Conservation (phyloP, 2,888 invertebrate genomes). For the Mycalesis mineus region DNA sequence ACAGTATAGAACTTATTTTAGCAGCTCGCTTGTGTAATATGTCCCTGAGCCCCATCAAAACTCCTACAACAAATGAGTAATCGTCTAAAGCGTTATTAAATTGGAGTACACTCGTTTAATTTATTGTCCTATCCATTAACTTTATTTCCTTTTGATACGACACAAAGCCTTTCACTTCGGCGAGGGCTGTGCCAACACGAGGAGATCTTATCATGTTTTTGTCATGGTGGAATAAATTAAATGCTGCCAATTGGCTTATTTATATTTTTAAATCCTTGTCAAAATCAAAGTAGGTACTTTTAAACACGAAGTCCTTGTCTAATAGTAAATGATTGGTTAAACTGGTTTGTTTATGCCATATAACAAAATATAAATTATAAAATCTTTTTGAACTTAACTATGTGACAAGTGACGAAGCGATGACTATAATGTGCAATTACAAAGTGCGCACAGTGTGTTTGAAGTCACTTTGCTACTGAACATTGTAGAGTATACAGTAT, state of each 20-base stretch:
- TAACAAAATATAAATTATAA: no score
- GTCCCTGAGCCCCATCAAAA: not conserved
- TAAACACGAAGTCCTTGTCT: no score
- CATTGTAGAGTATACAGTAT: no score
- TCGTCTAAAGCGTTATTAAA: constrained; percentile 10
- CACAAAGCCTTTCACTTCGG: constrained; percentile 49
- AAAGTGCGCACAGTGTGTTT: no score
- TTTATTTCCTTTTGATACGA: constrained; percentile 43
- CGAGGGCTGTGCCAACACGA: constrained; percentile 47
- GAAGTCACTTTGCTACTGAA: no score
- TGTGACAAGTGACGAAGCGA: no score
- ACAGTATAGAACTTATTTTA: no score
- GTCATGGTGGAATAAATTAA: not conserved
- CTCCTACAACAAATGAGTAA: not conserved
- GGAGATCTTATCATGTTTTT: not conserved
- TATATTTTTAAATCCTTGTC: not conserved
- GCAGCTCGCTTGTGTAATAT: no score
- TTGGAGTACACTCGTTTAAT: constrained; percentile 11
- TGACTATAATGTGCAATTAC: no score
- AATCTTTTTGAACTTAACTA: no score
- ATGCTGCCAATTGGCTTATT: not conserved
- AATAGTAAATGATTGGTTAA: no score
- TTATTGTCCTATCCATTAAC: constrained; percentile 39
- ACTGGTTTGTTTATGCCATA: no score
- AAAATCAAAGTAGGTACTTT: not conserved